Conservation (phyloP, 2,888 invertebrate species). For the Harmothoe impar region DNA sequence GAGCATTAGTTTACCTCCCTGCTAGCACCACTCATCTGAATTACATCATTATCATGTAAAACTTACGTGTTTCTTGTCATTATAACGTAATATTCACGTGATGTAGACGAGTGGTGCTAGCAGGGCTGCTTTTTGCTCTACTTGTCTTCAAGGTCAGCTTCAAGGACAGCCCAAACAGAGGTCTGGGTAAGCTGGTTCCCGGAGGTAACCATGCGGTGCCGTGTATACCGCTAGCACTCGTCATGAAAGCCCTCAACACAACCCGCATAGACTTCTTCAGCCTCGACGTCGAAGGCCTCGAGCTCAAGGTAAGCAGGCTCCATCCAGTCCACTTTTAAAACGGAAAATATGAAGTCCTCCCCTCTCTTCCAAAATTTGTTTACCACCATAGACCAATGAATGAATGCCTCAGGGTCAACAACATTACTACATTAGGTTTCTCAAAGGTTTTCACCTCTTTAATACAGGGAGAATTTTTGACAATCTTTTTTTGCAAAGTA, state of each 20-base stretch:
- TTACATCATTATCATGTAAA: too few relatives aligned
- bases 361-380: too few relatives aligned
- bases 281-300: conserved; percentile 14
- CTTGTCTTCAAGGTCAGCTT: background rate
- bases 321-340: background rate
- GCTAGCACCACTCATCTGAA: too few relatives aligned
- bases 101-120: too few relatives aligned
- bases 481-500: background rate
- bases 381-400: too few relatives aligned
- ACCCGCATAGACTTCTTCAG: conserved; percentile 27
- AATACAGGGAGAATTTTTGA: background rate
- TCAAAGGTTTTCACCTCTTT: background rate
- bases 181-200: background rate
- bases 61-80: too few relatives aligned
- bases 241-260: background rate
- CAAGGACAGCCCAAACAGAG: background rate
- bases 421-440: background rate
- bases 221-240: background rate
- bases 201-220: background rate
- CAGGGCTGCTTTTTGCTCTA: too few relatives aligned
- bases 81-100: too few relatives aligned
- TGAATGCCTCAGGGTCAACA: background rate
- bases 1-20: too few relatives aligned
- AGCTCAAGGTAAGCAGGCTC: background rate
- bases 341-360: background rate